phyloP scores from a whole-genome alignment of 2,888 invertebrate species.

The Parthenolecanium corni region DNA sequence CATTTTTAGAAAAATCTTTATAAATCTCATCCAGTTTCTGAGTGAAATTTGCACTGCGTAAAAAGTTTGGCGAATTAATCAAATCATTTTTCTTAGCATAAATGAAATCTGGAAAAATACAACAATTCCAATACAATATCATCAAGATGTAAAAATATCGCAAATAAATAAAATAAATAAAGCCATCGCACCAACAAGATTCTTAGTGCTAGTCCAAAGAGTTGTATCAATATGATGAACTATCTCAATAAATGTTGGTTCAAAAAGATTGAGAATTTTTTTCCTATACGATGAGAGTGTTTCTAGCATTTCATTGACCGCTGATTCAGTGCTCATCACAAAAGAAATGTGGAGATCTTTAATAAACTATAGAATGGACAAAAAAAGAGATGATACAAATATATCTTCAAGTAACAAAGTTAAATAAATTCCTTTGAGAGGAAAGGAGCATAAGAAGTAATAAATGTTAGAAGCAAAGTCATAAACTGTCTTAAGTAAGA shows the following conservation, averaged over 20 bases:
- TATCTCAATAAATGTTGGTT: constrained; percentile 64
- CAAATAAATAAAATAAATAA: too few relatives aligned
- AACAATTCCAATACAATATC: too few relatives aligned
- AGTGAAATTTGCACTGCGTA: constrained; percentile 64
- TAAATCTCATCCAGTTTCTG: constrained; percentile 68
- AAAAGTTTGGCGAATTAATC: constrained; percentile 68
- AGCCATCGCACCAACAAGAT: constrained; percentile 46
- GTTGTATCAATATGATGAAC: constrained; percentile 64
- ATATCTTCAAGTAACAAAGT: too few relatives aligned
- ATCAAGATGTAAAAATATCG: too few relatives aligned
- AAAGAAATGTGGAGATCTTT: constrained; percentile 60
- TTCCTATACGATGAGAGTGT: constrained; percentile 60
- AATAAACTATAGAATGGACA: constrained; percentile 44
- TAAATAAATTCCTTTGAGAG: too few relatives aligned
- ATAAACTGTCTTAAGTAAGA: too few relatives aligned
- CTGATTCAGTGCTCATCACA: constrained; percentile 59
- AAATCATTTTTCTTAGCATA: constrained; percentile 67
- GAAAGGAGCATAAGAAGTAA: too few relatives aligned
- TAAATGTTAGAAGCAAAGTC: too few relatives aligned
- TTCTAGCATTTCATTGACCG: constrained; percentile 57
- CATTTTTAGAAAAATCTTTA: constrained; percentile 63
- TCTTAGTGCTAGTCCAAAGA: constrained; percentile 59
- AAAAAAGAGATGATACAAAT: too few relatives aligned
- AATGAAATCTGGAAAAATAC: constrained; percentile 51
- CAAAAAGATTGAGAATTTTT: constrained; percentile 56